phyloP scores from a whole-genome alignment of 2,113 vertebrate species.

The Xenus cinereus region DNA sequence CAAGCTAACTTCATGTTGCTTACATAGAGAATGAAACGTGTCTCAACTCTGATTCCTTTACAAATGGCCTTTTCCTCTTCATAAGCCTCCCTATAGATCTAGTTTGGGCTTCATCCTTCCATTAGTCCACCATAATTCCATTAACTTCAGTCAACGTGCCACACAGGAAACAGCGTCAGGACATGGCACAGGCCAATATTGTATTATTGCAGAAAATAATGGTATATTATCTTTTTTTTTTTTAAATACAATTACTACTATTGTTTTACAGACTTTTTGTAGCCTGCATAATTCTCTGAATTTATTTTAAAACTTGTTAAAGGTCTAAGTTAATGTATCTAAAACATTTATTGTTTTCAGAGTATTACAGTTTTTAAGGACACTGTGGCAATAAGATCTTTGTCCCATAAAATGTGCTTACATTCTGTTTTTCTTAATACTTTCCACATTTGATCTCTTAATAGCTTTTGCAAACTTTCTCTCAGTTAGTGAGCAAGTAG shows the following conservation, averaged over 20 bases:
- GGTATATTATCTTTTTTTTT: not conserved
- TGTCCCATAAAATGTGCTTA: not conserved
- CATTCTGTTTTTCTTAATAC: not conserved
- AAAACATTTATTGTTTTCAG: not conserved
- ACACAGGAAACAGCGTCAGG: not conserved
- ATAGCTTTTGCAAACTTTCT: not conserved
- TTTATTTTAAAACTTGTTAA: not conserved
- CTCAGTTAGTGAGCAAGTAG: not conserved
- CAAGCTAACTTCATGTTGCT: not conserved
- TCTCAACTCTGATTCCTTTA: not conserved
- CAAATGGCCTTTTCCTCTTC: not conserved
- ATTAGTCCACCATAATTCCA: not conserved
- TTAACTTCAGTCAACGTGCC: not conserved
- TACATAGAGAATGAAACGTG: not conserved
- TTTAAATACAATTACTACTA: not conserved
- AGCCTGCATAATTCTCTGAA: not conserved
- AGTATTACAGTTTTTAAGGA: not conserved
- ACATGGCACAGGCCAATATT: not conserved
- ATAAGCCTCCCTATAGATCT: not conserved
- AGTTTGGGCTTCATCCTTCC: not conserved
- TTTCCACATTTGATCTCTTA: not conserved
- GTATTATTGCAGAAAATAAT: not conserved
- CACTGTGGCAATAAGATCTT: not conserved
- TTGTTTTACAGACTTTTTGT: not conserved
- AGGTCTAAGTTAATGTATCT: not conserved